Conservation (phyloP, 2,797 vertebrate species). For the Esox masquinongy region DNA sequence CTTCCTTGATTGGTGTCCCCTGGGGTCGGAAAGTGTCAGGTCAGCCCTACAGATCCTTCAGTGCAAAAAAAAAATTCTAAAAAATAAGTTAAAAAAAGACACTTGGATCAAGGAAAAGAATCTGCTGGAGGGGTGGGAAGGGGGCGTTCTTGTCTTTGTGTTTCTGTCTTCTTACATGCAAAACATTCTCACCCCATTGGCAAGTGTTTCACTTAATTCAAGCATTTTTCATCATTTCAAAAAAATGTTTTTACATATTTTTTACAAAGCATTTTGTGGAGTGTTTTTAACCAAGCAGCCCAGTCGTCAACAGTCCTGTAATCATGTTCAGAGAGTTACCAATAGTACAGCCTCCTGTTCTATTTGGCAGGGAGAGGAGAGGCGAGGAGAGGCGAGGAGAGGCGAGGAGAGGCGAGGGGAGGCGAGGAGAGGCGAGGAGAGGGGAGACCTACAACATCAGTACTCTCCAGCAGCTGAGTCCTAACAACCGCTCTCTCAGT, state of each 20-base stretch:
- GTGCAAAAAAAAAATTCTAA: too few species aligned
- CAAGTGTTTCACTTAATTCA: too few species aligned
- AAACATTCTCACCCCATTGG: too few species aligned
- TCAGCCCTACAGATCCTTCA: not conserved
- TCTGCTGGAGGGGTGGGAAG: too few species aligned
- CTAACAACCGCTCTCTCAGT: constrained; percentile 17
- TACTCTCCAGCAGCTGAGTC: not conserved
- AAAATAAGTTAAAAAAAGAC: too few species aligned
- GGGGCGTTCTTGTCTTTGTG: too few species aligned
- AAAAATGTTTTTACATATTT: too few species aligned
- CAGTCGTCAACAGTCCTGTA: not conserved
- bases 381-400: not conserved
- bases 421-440: not conserved
- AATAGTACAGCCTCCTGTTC: not conserved
- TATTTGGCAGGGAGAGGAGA: not conserved
- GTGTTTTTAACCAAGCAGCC: not conserved
- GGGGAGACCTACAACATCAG: not conserved
- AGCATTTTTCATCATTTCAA: too few species aligned
- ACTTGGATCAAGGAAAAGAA: too few species aligned
- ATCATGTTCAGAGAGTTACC: not conserved
- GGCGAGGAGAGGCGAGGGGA: too few species aligned
- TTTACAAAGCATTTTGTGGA: too few species aligned
- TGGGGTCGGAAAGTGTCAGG: constrained; percentile 2
- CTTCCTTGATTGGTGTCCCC: constrained; percentile 3
- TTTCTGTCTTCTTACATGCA: too few species aligned